These are phyloP conservation scores for Raja brachyura DNA, from an alignment of 2,113 vertebrate genomes.

Conservation along the genomic window DNA sequence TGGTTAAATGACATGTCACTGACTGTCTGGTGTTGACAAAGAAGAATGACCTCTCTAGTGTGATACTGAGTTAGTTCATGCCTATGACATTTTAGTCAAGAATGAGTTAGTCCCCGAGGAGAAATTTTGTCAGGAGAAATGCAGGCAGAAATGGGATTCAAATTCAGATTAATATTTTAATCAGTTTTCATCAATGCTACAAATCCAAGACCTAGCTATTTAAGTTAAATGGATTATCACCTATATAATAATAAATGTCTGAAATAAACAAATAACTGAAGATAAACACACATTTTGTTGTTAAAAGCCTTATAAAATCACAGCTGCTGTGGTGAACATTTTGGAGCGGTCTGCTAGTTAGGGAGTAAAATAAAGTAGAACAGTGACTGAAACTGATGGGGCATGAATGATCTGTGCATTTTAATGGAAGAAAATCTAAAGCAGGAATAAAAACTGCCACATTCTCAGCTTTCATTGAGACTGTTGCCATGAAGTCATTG, in stretches of 20 bases:
- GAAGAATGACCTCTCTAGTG: neutral
- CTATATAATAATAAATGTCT: neutral
- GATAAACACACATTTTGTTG: neutral
- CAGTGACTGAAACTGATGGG: constrained; percentile 47
- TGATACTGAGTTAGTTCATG: neutral
- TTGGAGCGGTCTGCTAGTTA: constrained; percentile 45
- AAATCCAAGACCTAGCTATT: neutral
- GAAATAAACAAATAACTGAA: neutral
- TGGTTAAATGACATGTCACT: neutral
- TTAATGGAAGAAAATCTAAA: constrained; percentile 42
- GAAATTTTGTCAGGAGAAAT: neutral
- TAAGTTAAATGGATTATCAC: neutral
- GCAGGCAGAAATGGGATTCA: neutral
- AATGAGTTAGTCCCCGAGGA: neutral
- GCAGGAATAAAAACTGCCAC: constrained; percentile 47
- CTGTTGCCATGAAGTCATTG: constrained; percentile 47
- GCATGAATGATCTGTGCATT: constrained; percentile 47
- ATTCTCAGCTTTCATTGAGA: constrained; percentile 46
- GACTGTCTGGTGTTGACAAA: neutral
- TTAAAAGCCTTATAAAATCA: neutral
- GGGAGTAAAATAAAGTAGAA: constrained; percentile 47
- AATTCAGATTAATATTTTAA: constrained; percentile 2
- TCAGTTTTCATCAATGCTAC: neutral
- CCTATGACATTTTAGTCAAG: neutral
- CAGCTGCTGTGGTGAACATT: neutral